Percentiles rank a stretch among this genome's conserved stretches.
Conservation (phyloP, 2,888 invertebrate genomes). For the Congeria kusceri region DNA sequence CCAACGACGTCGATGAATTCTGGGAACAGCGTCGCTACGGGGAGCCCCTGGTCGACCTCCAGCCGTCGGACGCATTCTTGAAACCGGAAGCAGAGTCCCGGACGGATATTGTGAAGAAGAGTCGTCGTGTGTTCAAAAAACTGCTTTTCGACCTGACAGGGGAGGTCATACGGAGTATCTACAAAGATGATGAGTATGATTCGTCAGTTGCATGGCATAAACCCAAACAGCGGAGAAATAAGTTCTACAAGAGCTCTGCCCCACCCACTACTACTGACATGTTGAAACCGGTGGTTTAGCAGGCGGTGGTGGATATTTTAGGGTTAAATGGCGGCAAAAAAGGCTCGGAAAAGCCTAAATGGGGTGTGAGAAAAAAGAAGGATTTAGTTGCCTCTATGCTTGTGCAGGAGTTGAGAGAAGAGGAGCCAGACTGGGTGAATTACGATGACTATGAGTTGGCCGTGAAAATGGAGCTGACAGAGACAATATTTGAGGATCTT, state of each 20-base stretch:
- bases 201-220: conserved; percentile 87
- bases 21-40: conserved; percentile 80
- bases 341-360: conserved; percentile 73
- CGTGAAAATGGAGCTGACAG: conserved; percentile 88
- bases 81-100: conserved; percentile 65
- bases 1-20: conserved; percentile 78
- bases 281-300: conserved; percentile 78
- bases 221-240: conserved; percentile 80
- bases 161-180: conserved; percentile 83
- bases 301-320: conserved; percentile 75
- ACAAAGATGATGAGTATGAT: conserved; percentile 77
- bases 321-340: conserved; percentile 75
- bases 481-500: conserved; percentile 87
- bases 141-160: conserved; percentile 84
- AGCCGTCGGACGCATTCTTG: conserved; percentile 73
- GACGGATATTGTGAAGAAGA: conserved; percentile 70
- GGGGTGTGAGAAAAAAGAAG: conserved; percentile 82
- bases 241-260: conserved; percentile 74
- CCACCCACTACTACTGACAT: conserved; percentile 79
- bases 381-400: conserved; percentile 91
- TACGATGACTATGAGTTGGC: conserved; percentile 90
- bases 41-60: conserved; percentile 73
- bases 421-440: conserved; percentile 91
- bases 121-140: conserved; percentile 80
- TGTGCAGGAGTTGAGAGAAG: conserved; percentile 90